Percentiles rank a stretch among this genome's conserved stretches.
Conservation (phyloP, 2,888 invertebrate genomes). For the Tenthredo livida region DNA sequence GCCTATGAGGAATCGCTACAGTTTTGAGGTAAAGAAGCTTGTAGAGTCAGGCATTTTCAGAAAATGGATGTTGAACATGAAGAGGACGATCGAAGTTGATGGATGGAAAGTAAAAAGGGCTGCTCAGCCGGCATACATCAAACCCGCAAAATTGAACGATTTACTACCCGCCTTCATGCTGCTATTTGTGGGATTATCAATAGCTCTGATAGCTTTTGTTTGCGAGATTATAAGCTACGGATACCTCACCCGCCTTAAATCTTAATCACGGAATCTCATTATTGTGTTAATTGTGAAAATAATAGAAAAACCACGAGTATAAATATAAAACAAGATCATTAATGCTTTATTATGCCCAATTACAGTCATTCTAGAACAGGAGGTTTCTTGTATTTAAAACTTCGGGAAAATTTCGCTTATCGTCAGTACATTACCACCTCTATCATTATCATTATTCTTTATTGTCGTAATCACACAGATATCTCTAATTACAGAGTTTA, state of each 20-base stretch:
- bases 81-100: background rate
- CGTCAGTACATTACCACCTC: no score
- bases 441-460: no score
- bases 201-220: background rate
- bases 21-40: background rate
- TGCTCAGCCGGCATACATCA: background rate
- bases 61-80: conserved; percentile 23
- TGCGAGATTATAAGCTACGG: background rate
- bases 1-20: conserved; percentile 32
- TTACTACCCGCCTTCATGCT: conserved; percentile 14
- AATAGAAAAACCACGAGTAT: background rate
- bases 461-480: no score
- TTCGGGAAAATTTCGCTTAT: no score
- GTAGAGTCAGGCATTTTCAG: background rate
- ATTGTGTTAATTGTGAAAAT: background rate
- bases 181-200: background rate
- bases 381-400: no score
- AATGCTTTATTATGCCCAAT: background rate
- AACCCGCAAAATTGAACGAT: background rate
- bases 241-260: background rate
- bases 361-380: no score
- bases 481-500: no score
- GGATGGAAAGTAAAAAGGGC: background rate
- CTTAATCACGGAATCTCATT: background rate
- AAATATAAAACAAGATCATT: background rate